These are phyloP conservation scores for Ochropacha duplaris DNA, from an alignment of 2,888 invertebrate genomes.

Conservation along the genomic window DNA sequence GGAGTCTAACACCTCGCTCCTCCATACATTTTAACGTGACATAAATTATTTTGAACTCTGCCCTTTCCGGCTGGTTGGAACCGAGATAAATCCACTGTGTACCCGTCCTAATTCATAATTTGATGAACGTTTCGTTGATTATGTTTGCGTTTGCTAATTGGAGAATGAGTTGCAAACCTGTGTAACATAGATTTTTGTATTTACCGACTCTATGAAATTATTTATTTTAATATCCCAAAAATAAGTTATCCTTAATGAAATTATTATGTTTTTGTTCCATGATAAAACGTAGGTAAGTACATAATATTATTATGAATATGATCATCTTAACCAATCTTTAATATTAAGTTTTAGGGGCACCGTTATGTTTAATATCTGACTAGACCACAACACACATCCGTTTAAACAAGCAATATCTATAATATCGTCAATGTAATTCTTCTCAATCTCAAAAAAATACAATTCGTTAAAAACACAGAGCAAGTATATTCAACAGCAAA, in stretches of 20 bases:
- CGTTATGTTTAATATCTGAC: no score
- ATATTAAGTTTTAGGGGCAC: no score
- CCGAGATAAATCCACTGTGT: neutral
- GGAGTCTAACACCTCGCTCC: neutral
- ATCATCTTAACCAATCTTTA: no score
- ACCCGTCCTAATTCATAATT: neutral
- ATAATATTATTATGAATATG: no score
- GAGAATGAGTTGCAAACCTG: neutral
- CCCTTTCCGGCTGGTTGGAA: neutral
- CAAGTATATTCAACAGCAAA: constrained; percentile 12
- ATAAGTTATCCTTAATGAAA: neutral
- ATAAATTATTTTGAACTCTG: neutral
- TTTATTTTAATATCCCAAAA: no score
- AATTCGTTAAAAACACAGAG: constrained; percentile 11
- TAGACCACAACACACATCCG: no score
- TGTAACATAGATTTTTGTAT: neutral
- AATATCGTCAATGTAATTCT: no score
- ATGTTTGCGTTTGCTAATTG: neutral
- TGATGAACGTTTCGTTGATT: neutral
- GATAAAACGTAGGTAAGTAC: no score
- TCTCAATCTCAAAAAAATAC: neutral
- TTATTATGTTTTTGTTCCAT: neutral
- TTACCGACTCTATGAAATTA: no score
- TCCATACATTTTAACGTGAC: neutral
- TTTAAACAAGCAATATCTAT: no score